Base-by-base conservation (phyloP, 2,888 invertebrate species). In the Gastracanthus pulcherrimus region DNA sequence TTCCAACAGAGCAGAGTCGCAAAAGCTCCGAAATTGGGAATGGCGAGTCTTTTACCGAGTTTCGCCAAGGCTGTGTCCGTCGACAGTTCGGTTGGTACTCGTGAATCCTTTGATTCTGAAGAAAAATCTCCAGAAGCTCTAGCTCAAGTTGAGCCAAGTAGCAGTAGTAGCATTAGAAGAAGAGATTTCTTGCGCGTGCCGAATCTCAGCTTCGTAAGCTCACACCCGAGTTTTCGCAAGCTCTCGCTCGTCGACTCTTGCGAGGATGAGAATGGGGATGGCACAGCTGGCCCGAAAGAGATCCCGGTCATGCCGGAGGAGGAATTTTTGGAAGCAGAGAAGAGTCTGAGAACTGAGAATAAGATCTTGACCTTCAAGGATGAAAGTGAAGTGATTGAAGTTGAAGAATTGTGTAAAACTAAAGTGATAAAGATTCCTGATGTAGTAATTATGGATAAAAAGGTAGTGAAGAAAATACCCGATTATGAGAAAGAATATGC, bases 191-290 rank as follows among this genome's bases (percentile, higher is more conserved):
- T 83, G 9, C 83, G 83, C 82, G 87, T 86, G 38, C 89, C 88
- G n/a, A 88, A 87, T 84, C 83, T 89, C 48, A 85, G 84, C n/a
- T 81, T 85, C 9, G 85, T 83, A 7, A 87, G 86, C 76, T 81
- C 85, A 1, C 84, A 86, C 45, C 87, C 87, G 0, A 89, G 87
- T 83, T 89, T 87, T 74, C 83, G 82, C 2, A 86, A 82, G 75
- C 80, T 87, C 23, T 81, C 84, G 11, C 81, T 84, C 7, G 78
- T 82, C 45, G 86, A 88, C 26, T 84, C 83, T n/a, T 76, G 80
- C 9, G 85, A 86, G 16, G 82, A 86, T 0, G 66, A 83, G 34
- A 26, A 29, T 11, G 23, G 13, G 6, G 45, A 60, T 58, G 26
- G n/a, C n/a, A n/a, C n/a, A n/a, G n/a, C 23, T 4, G 38, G 58